phyloP scores from a whole-genome alignment of 2,797 vertebrate species.

The Eremophila alpestris region DNA sequence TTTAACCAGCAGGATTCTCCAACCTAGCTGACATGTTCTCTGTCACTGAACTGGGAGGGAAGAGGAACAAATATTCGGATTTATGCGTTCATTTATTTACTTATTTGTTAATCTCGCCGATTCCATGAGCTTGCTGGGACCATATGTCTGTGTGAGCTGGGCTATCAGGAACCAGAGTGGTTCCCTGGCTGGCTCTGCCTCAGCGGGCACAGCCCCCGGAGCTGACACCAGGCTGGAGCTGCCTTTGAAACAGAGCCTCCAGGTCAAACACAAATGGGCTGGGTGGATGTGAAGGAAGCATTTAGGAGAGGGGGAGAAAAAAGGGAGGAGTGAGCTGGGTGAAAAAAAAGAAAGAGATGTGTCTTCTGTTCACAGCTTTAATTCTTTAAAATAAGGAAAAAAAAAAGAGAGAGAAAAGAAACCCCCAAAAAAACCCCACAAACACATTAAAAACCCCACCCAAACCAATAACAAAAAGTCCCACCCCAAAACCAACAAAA shows the following conservation, averaged over 20 bases:
- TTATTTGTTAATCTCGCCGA: background rate
- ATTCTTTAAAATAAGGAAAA: background rate
- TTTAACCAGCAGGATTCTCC: conserved; percentile 54
- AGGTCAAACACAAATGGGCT: conserved; percentile 4
- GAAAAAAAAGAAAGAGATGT: fast-evolving
- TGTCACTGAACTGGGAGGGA: conserved; percentile 20
- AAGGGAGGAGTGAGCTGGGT: background rate
- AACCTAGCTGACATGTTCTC: background rate
- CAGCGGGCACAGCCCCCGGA: background rate
- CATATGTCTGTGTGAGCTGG: conserved; percentile 1
- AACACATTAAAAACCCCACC: fast-evolving
- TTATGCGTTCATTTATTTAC: background rate
- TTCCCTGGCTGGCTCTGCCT: background rate
- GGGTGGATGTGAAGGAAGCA: background rate
- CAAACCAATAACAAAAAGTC: background rate
- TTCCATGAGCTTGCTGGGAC: background rate
- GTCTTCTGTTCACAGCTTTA: background rate
- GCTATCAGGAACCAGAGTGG: background rate
- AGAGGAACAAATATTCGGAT: background rate
- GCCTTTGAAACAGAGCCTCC: conserved; percentile 11
- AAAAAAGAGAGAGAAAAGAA: fast-evolving
- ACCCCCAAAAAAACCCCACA: background rate
- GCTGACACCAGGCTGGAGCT: background rate
- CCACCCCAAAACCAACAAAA: background rate
- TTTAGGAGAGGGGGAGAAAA: background rate